These are phyloP conservation scores for Lampris incognitus DNA, from an alignment of 2,113 vertebrate species.

Conservation along the genomic window DNA sequence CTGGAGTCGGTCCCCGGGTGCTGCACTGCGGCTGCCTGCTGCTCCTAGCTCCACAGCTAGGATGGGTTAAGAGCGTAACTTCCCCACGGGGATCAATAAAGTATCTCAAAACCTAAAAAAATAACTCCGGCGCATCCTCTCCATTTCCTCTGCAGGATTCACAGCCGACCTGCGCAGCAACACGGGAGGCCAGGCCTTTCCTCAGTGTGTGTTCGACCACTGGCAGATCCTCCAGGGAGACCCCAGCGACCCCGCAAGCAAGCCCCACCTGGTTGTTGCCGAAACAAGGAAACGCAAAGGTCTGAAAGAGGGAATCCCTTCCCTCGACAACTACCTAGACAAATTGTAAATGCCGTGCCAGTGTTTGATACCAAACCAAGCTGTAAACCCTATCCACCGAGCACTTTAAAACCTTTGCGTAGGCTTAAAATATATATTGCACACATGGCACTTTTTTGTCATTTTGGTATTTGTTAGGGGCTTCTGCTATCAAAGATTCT, in stretches of 20 bases:
- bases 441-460: conserved; percentile 50
- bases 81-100: too few species aligned
- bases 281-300: conserved; percentile 95
- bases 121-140: too few species aligned
- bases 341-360: conserved; percentile 83
- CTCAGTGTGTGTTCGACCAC: conserved; percentile 95
- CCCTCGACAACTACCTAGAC: conserved; percentile 95
- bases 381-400: conserved; percentile 66
- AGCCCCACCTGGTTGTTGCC: conserved; percentile 84
- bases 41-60: too few species aligned
- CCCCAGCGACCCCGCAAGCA: conserved; percentile 82
- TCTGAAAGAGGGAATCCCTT: conserved; percentile 92
- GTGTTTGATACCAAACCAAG: conserved; percentile 65
- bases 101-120: too few species aligned
- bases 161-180: conserved; percentile 93
- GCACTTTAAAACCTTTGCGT: conserved; percentile 72
- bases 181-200: conserved; percentile 94
- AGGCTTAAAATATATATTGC: conserved; percentile 61
- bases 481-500: conserved; percentile 39
- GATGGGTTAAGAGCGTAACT: too few species aligned
- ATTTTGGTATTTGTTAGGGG: conserved; percentile 41
- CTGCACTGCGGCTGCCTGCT: too few species aligned
- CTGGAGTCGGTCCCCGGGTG: too few species aligned
- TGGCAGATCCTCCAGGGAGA: conserved; percentile 95
- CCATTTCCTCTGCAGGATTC: conserved; percentile 80